Evolutionary conservation across 2,797 vertebrate genomes (phyloP), one percentile per base, ranked within the genome.

Genomic region (Silurus lanzhouensis): DNA sequence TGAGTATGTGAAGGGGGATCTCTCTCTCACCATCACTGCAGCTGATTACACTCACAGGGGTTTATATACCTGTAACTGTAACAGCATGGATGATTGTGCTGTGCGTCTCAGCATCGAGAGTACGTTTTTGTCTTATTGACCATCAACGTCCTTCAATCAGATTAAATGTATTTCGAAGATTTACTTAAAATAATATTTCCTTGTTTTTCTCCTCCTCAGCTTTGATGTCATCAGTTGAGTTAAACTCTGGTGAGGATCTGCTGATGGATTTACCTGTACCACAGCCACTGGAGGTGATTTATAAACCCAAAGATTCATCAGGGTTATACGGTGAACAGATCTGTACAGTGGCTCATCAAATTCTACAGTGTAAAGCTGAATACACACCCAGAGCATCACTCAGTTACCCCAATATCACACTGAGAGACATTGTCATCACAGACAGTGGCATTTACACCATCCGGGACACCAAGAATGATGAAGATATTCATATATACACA

Each of bases 371-470:
- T 61, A 44, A 27, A 27, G 0, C 48, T 70, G 52, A 58, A 44
- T 82, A 70, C 81, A 82, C 46, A 70, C 25, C 14, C 17, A 71
- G 66, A 60, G 25, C 31, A 20, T 82, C 81, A 38, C 27, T 82
- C 27, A 22, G 25, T 44, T 1, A 17, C 58, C 17, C 63, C 1
- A 27, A 17, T 4, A 17, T 82, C 13, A 67, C 31, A 10, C 48
- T 82, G 52, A 71, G 44, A 71, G 66, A 55, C 3, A 2, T 71
- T 4, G 22, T 2, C 0, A 1, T 55, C n/a, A 13, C 46, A 6
- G 79, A 81, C 22, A 19, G 38, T n/a, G 81, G 81, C 19, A 82
- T 5, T 58, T 82, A 82, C 52, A 38, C 44, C 52, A 71, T 82
- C 64, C n/a, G 48, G 15, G 80, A 81, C 66, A 14, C 7, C 1